Evolutionary conservation across 1,140 invertebrate species (phyloP), one percentile per base, ranked within the genome.

Genomic region (Amyelois transitella): DNA sequence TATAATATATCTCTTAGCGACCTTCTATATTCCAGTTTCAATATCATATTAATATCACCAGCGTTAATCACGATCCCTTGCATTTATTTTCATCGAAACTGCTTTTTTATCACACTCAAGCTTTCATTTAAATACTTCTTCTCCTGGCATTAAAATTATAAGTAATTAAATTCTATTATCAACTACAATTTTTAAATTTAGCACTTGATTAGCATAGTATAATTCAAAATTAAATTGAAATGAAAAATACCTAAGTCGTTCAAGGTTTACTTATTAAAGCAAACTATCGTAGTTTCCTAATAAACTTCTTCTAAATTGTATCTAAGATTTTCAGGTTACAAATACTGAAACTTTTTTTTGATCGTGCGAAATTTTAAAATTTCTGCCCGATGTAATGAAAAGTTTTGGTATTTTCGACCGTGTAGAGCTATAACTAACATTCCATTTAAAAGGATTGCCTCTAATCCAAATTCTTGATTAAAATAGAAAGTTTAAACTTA

Each of bases 281-380:
- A 64, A 75, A 60, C 66, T 80, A 78, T 77, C 50, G 81, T 85
- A 86, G 83, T 78, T 83, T 81, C 78, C 76, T 75, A 79, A 75
- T 83, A 81, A 84, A 83, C 62, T 77, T 82, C 77, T 82, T 82
- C 80, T 84, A 83, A 86, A 84, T 79, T 81, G 72, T 84, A 77
- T 80, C 72, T 84, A 86, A 83, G 80, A 69, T 72, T 77, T 66
- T 67, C 52, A 55, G 70, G 70, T 64, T 62, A 69, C 64, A 60
- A 58, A 54, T 51, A 55, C 64, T 69, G 49, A 55, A 58, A 64
- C 54, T 58, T 43, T 54, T 64, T 52, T 47, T 69, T 52, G 66
- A 67, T 66, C 45, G 62, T 60, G 6, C 53, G 44, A 58, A 53
- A 24, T 57, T 21, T 12, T 25, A 21, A 59, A 51, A 55, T 60